These are phyloP conservation scores for Lamprotornis superbus DNA, from an alignment of 2,113 vertebrate genomes.

Conservation along the genomic window DNA sequence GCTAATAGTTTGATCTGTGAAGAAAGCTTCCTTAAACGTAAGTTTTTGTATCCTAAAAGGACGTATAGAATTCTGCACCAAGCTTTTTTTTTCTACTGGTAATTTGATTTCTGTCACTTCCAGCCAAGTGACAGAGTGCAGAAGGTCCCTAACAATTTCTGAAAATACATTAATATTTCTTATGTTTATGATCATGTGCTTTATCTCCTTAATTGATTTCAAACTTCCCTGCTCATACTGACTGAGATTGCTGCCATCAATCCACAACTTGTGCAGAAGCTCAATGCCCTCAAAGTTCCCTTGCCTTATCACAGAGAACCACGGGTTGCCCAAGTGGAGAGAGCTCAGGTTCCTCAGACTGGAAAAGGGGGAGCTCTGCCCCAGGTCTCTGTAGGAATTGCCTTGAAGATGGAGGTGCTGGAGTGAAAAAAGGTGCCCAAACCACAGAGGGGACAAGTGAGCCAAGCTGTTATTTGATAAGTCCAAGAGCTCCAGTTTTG, in stretches of 20 bases:
- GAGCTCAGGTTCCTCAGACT: constrained; percentile 64
- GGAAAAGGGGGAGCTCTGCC: constrained; percentile 69
- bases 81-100: fast-evolving
- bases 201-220: constrained; percentile 24
- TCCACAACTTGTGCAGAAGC: constrained; percentile 69
- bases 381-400: constrained; percentile 74
- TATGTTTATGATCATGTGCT: constrained; percentile 58
- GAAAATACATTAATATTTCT: not conserved
- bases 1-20: constrained; percentile 18
- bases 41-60: constrained; percentile 39
- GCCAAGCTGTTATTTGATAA: constrained; percentile 77
- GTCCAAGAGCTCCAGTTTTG: constrained; percentile 76
- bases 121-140: constrained; percentile 52
- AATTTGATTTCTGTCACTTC: constrained; percentile 66
- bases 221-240: constrained; percentile 60
- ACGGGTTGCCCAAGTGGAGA: constrained; percentile 69
- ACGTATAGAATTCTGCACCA: not conserved
- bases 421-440: constrained; percentile 73
- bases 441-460: constrained; percentile 75
- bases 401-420: constrained; percentile 74
- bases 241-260: constrained; percentile 64
- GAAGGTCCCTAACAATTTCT: constrained; percentile 66
- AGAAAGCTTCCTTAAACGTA: constrained; percentile 26
- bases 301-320: constrained; percentile 48
- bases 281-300: constrained; percentile 73